Evolutionary conservation across 2,888 invertebrate genomes (phyloP).

Genomic region (Rotaria magnacalcarata): DNA sequence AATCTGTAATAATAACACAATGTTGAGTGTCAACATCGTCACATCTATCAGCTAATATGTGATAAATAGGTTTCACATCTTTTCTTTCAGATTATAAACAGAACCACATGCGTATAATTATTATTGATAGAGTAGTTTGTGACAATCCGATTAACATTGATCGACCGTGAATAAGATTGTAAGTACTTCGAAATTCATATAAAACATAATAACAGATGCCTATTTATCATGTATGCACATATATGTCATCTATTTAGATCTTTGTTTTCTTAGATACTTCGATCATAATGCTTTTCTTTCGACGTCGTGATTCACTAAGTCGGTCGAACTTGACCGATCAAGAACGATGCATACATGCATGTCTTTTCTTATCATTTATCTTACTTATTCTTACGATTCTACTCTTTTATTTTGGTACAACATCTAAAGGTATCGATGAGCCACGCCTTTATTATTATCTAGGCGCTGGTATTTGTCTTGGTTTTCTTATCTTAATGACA

Average conservation of each 20-base stretch:
- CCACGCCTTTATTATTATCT: background rate
- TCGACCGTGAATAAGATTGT: background rate
- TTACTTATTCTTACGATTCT: background rate
- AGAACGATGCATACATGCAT: conserved; percentile 22
- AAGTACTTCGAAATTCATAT: background rate
- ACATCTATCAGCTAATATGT: background rate
- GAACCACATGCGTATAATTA: background rate
- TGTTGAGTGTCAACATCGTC: background rate
- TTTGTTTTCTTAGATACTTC: background rate
- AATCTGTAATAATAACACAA: background rate
- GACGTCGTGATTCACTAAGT: background rate
- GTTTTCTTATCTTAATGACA: background rate
- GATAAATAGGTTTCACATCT: background rate
- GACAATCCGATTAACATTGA: background rate
- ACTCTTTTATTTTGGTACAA: background rate
- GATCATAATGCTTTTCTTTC: conserved; percentile 4
- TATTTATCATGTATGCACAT: too few relatives aligned
- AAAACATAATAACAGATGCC: too few relatives aligned
- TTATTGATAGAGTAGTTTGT: background rate
- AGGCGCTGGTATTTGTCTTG: background rate
- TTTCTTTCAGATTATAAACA: background rate
- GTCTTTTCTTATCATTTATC: background rate
- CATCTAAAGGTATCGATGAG: background rate
- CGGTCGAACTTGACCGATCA: background rate
- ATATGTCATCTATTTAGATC: too few relatives aligned